Evolutionary conservation across 2,888 invertebrate genomes (phyloP).

Genomic region (Spilosoma lubricipeda): DNA sequence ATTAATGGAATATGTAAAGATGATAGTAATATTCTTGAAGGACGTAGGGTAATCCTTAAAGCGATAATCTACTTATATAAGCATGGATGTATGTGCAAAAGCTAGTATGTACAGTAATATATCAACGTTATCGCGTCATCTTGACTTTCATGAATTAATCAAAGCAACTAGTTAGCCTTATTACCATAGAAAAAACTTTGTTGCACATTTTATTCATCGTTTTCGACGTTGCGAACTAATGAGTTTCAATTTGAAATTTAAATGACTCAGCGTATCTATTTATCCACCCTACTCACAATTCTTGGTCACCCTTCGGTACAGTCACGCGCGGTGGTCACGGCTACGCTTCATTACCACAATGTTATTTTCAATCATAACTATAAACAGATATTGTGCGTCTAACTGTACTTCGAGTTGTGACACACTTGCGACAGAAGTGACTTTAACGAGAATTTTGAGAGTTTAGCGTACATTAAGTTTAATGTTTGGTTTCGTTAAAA

Average conservation of each 20-base stretch:
- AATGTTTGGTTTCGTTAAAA: background rate
- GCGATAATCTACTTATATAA: too few relatives aligned
- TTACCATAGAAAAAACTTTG: background rate
- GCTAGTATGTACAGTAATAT: background rate
- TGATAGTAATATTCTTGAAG: too few relatives aligned
- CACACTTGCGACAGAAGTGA: constrained; percentile 31
- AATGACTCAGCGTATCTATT: background rate
- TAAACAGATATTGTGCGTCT: constrained; percentile 67
- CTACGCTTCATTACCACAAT: constrained; percentile 69
- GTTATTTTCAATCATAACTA: constrained; percentile 77
- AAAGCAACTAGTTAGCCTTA: background rate
- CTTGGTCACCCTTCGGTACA: constrained; percentile 44
- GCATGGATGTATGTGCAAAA: background rate
- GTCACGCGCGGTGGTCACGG: constrained; percentile 72
- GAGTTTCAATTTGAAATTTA: background rate
- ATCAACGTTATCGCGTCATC: background rate
- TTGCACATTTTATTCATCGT: background rate
- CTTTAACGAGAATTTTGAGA: constrained; percentile 19
- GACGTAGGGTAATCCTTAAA: background rate
- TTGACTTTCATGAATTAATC: background rate
- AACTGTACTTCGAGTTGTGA: constrained; percentile 56
- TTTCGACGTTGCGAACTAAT: background rate
- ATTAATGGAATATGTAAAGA: background rate
- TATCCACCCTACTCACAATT: constrained; percentile 17
- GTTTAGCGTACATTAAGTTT: constrained; percentile 10